Percentiles rank a stretch among this genome's conserved stretches.
Conservation (phyloP, 2,888 invertebrate genomes). For the Cloeon dipterum region DNA sequence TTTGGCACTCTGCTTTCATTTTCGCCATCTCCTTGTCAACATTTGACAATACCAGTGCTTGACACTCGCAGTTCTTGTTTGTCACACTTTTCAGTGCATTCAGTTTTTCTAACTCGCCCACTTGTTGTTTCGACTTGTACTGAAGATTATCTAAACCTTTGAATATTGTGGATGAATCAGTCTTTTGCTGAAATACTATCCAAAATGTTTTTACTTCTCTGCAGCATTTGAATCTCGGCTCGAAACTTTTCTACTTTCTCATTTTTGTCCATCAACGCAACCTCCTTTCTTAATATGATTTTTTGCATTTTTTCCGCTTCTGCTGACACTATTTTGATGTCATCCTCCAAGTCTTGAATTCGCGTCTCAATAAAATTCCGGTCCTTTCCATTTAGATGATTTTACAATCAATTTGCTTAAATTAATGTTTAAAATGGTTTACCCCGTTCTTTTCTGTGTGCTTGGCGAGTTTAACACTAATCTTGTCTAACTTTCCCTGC, state of each 20-base stretch:
- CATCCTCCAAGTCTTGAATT: slow-evolving; percentile 37
- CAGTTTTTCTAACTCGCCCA: slow-evolving; percentile 35
- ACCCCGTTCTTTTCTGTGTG: neutral
- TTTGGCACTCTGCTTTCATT: slow-evolving; percentile 26
- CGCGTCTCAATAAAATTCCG: too few relatives aligned
- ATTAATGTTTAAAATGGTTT: too few relatives aligned
- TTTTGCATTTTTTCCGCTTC: slow-evolving; percentile 40
- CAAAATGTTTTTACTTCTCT: slow-evolving; percentile 54
- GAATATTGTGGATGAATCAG: too few relatives aligned
- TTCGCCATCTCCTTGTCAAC: slow-evolving; percentile 30
- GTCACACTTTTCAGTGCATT: slow-evolving; percentile 26
- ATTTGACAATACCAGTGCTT: slow-evolving; percentile 33
- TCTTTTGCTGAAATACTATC: too few relatives aligned
- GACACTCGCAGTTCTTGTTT: slow-evolving; percentile 28
- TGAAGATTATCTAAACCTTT: slow-evolving; percentile 35
- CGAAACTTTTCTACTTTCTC: slow-evolving; percentile 42
- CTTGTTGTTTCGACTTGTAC: slow-evolving; percentile 47
- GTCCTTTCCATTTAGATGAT: too few relatives aligned
- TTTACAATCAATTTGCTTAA: too few relatives aligned
- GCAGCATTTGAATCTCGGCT: slow-evolving; percentile 40
- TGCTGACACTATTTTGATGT: slow-evolving; percentile 32
- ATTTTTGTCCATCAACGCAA: slow-evolving; percentile 41
- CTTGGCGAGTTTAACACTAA: neutral
- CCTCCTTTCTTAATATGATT: slow-evolving; percentile 55
- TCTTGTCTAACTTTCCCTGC: neutral